Evolutionary conservation across 2,113 vertebrate species (phyloP).

Genomic region (Seriola quinqueradiata): DNA sequence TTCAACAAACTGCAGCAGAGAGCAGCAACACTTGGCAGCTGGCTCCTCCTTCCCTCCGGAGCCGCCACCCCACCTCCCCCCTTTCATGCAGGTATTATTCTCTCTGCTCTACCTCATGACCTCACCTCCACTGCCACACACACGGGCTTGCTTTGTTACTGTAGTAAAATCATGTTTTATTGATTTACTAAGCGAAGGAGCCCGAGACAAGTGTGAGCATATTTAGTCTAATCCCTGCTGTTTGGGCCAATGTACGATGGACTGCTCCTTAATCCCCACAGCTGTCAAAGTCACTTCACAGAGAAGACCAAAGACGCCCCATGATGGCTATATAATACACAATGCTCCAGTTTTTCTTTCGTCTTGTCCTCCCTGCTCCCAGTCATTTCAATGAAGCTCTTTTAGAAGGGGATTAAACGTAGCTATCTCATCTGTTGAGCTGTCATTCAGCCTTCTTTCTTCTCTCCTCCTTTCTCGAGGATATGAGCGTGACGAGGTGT

Average conservation of each 20-base stretch:
- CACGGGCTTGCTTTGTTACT: conserved; percentile 23
- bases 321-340: conserved; percentile 72
- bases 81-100: conserved; percentile 37
- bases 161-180: conserved; percentile 72
- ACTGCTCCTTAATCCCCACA: conserved; percentile 77
- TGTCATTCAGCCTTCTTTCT: conserved; percentile 70
- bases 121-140: conserved; percentile 5
- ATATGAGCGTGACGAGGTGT: conserved; percentile 44
- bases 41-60: conserved; percentile 42
- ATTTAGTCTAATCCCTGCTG: conserved; percentile 78
- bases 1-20: conserved; percentile 45
- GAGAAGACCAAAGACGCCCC: conserved; percentile 65
- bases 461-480: conserved; percentile 37
- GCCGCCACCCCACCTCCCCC: background rate
- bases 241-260: conserved; percentile 67
- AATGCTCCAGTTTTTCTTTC: conserved; percentile 72
- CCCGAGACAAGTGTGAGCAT: conserved; percentile 69
- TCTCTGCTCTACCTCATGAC: conserved; percentile 20
- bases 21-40: conserved; percentile 56
- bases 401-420: conserved; percentile 77
- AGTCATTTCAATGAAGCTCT: conserved; percentile 69
- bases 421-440: conserved; percentile 79
- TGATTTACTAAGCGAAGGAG: conserved; percentile 73
- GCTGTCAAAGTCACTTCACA: conserved; percentile 78
- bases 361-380: conserved; percentile 62